Base-by-base conservation (phyloP, 30 jellyfish, hydroid and myxozoan species). In the Turritopsis dohrnii region DNA sequence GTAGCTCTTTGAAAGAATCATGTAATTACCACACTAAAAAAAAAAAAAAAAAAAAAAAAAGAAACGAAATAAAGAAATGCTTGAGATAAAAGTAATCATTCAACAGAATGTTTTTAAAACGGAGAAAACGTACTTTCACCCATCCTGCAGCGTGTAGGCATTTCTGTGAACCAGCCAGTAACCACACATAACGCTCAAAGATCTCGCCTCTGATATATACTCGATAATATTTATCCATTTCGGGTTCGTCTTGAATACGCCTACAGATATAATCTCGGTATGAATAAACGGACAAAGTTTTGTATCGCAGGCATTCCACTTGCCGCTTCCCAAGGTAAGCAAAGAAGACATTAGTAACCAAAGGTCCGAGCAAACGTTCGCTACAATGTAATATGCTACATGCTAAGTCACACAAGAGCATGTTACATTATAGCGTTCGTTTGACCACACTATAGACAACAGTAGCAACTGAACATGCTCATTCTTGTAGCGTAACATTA, bases 11-110 rank as follows among this genome's bases (percentile, higher is more conserved):
- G 97, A 91, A 29, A 91, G 76, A 26, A 91, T 89, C 75, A 91
- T 81, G 65, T 86, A 91, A 24, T 88, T 87, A 52, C 97, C 97
- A 91, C 96, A 87, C 97, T 91, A 71, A 26, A 73, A 79, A 79
- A 86, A 31, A 54, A 75, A 41, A 13, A 13, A 3, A 41, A 41
- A 41, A 3, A 3, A 3, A 41, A 3, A 41, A 41, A 41, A 41
- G 13, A 41, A 13, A 13, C 13, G 13, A 41, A 41, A 3, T 41
- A 3, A 41, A 3, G 60, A 41, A 13, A 41, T 3, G 60, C 5
- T 5, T 41, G 60, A 13, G 5, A 41, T n/a, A n/a, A n/a, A n/a
- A n/a, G n/a, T n/a, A n/a, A n/a, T n/a, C n/a, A n/a, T n/a, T n/a
- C n/a, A n/a, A n/a, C n/a, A 41, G 60, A 41, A 41, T 41, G 60